Evolutionary conservation across 2,888 invertebrate species (phyloP).

Genomic region (Frankliniella fusca): DNA sequence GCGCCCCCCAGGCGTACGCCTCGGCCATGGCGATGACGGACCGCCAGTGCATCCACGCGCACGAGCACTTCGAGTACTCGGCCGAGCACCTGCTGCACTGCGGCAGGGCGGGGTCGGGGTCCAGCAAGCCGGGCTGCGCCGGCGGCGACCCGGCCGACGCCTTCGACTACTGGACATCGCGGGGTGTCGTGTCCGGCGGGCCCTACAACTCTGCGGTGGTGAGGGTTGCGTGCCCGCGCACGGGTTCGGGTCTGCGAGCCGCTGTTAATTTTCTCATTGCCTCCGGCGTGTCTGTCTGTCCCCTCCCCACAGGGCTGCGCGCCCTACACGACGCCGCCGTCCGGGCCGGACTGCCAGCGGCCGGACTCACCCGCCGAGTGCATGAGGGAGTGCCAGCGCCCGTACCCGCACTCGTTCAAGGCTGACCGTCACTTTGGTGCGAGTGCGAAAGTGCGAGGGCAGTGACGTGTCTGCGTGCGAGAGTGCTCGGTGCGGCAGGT

Average conservation of each 20-base stretch:
- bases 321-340: background rate
- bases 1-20: background rate
- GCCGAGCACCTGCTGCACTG: background rate
- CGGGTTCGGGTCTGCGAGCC: too few relatives aligned
- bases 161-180: constrained; percentile 1
- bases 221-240: background rate
- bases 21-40: constrained; percentile 19
- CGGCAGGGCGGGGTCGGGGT: background rate
- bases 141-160: constrained; percentile 3
- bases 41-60: constrained; percentile 6
- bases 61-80: constrained; percentile 21
- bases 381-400: background rate
- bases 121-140: background rate
- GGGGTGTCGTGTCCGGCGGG: background rate
- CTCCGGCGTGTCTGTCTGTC: background rate
- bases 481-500: background rate
- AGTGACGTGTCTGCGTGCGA: background rate
- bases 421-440: background rate
- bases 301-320: background rate
- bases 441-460: background rate
- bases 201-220: background rate
- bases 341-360: background rate
- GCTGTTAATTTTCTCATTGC: too few relatives aligned
- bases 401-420: background rate
- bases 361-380: background rate